Evolutionary conservation across 2,888 invertebrate species (phyloP), one percentile per base, ranked within the genome.

Genomic region (Rotaria macrura): DNA sequence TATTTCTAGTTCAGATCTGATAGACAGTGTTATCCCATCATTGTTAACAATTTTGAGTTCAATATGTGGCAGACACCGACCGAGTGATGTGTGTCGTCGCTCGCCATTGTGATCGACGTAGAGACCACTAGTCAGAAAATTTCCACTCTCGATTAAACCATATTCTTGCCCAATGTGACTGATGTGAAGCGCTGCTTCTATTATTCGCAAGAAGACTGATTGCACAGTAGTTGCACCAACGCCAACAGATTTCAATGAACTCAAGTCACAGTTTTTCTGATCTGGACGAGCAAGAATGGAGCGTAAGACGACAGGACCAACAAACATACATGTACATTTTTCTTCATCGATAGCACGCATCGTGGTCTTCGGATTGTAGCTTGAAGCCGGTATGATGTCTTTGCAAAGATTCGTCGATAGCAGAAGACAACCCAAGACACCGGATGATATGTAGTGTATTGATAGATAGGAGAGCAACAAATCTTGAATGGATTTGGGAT

Each of bases 31-130:
- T 85, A 49, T 23, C 9, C 79, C 84, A 17, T 86, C 23, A 14
- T n/a, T 34, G 57, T 85, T 54, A 17, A 74, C 83, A 47, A 86
- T 85, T 83, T 85, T 86, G 25, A 84, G 49, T 49, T 86, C 85
- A 34, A 54, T 34, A 52, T 74, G 84, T 52, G 74, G 86, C n/a
- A 85, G 0, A 38, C 54, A 52, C 57, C 83, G 52, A 38, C 86
- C 86, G 52, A 85, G 43, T 17, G 86, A 85, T 29, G 55, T 43
- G 57, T 54, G 40, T 17, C 47, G 17, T 55, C 49, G 54, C n/a
- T 34, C 17, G 57, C 83, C 25, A 55, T 83, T 23, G n/a, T 43
- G 34, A 54, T 74, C n/a, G 74, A 52, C 38, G 79, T 83, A 38
- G 49, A 49, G 43, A 40, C 1, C 7, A 29, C 20, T 23, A 9